These are phyloP conservation scores for Xanthorhoe spadicearia DNA, from an alignment of 2,888 invertebrate genomes.

Conservation along the genomic window DNA sequence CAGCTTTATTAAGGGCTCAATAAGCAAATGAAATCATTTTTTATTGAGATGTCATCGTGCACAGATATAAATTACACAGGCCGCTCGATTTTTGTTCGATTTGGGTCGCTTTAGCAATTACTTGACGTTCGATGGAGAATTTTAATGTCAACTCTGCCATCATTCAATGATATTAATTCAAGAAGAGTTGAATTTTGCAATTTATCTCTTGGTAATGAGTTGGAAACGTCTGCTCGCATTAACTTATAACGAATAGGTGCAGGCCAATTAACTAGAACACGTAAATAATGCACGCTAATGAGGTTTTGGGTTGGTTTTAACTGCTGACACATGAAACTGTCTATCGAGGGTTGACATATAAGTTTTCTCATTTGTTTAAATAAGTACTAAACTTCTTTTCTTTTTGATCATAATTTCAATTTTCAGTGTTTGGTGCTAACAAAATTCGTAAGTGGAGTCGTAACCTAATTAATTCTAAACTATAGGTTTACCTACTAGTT, in stretches of 20 bases:
- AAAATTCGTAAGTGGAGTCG: too few species aligned
- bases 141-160: slow-evolving; percentile 83
- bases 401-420: too few species aligned
- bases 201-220: slow-evolving; percentile 79
- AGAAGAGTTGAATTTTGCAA: slow-evolving; percentile 61
- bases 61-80: slow-evolving; percentile 79
- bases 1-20: slow-evolving; percentile 83
- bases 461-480: too few species aligned
- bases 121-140: slow-evolving; percentile 78
- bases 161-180: slow-evolving; percentile 83
- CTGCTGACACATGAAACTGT: too few species aligned
- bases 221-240: slow-evolving; percentile 70
- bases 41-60: slow-evolving; percentile 83
- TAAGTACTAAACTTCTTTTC: too few species aligned
- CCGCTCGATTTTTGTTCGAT: slow-evolving; percentile 75
- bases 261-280: slow-evolving; percentile 74
- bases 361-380: too few species aligned
- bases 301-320: too few species aligned
- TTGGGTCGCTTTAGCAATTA: slow-evolving; percentile 83
- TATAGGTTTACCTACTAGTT: too few species aligned
- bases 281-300: slow-evolving; percentile 66
- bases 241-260: slow-evolving; percentile 72
- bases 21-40: slow-evolving; percentile 85
- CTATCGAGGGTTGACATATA: too few species aligned
- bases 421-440: too few species aligned